phyloP scores from a whole-genome alignment of 2,797 vertebrate genomes.

The Australoheros facetus region DNA sequence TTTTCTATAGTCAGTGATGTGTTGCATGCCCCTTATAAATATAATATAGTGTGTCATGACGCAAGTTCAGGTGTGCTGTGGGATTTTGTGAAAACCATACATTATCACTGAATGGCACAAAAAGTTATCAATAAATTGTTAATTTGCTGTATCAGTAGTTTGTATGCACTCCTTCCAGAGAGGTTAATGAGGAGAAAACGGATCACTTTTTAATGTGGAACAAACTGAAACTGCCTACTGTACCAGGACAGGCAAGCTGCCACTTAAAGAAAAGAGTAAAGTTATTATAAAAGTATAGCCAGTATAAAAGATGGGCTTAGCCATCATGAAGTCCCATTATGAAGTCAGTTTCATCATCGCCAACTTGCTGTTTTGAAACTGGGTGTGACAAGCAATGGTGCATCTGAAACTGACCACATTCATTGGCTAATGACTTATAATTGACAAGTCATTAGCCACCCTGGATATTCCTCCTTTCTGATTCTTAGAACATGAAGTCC shows the following conservation, averaged over 20 bases:
- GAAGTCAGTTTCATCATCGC: not conserved
- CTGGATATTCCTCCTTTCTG: not conserved
- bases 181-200: not conserved
- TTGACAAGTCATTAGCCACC: rapidly evolving
- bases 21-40: not conserved
- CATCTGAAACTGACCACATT: not conserved
- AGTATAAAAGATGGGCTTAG: not conserved
- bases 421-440: not conserved
- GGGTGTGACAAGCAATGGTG: not conserved
- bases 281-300: not conserved
- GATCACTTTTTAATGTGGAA: not conserved
- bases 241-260: not conserved
- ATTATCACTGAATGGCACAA: not conserved
- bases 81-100: not conserved
- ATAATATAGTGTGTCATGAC: not conserved
- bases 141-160: not conserved
- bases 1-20: not conserved
- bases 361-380: not conserved
- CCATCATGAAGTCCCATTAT: not conserved
- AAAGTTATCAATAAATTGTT: not conserved
- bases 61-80: not conserved
- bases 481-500: not conserved
- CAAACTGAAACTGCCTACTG: not conserved
- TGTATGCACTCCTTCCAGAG: not conserved
- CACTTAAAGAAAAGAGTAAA: no score